A percentile compares a stretch with the other conserved stretches of the same genome.
phyloP scores from a whole-genome alignment of 2,797 vertebrate species.

The Neosalanx taihuensis region DNA sequence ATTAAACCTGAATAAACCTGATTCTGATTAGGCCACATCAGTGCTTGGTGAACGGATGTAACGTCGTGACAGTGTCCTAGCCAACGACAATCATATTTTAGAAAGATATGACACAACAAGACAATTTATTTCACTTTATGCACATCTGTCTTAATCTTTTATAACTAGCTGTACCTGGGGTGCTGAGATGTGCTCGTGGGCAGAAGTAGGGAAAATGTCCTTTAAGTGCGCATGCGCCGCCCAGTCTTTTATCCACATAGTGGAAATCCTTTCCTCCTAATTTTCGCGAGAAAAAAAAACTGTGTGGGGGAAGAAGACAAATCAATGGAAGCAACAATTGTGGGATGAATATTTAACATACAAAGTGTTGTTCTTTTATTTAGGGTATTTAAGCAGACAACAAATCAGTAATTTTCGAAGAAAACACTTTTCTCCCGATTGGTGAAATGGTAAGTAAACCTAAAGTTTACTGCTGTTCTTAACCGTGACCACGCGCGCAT shows the following conservation, averaged over 20 bases:
- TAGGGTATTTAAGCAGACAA: not conserved
- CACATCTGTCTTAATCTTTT: not conserved
- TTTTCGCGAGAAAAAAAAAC: constrained; percentile 49
- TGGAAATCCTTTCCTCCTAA: constrained; percentile 57
- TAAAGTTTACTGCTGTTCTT: constrained; percentile 50
- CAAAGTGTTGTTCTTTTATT: not conserved
- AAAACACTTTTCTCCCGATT: constrained; percentile 35
- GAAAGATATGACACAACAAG: no score
- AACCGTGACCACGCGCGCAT: constrained; percentile 25
- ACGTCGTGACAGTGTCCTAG: no score
- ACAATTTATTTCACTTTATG: no score
- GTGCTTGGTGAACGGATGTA: no score
- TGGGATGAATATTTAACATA: not conserved
- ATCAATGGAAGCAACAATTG: constrained; percentile 28
- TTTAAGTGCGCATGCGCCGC: constrained; percentile 60
- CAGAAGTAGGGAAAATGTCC: not conserved
- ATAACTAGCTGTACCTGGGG: not conserved
- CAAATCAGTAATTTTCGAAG: constrained; percentile 16
- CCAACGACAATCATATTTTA: no score
- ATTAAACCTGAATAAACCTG: no score
- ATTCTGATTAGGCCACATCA: not conserved
- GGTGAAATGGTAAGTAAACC: constrained; percentile 70
- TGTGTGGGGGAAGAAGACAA: constrained; percentile 21
- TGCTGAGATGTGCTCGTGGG: not conserved
- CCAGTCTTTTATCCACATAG: constrained; percentile 35